Base-by-base conservation (phyloP, 2,888 invertebrate genomes). In the Agriopis leucophaearia region DNA sequence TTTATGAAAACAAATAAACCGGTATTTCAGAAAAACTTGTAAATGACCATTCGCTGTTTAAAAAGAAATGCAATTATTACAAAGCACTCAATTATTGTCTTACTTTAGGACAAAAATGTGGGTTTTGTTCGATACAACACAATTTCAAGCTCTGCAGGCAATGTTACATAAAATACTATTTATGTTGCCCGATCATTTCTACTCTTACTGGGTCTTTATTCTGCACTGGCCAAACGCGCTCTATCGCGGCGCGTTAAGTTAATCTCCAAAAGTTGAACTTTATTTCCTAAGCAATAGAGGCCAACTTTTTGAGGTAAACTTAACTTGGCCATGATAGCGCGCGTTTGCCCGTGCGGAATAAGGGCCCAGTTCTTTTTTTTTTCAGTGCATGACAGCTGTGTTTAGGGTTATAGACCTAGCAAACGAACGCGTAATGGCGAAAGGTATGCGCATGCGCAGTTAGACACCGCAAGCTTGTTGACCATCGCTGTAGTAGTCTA, bases 41-140 rank as follows among this genome's bases (percentile, higher is more conserved):
- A 59, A 59, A 54, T 38, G 36, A 15, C 9, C 38, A 52, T 13
- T 35, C 27, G 56, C 18, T 72, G 65, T 47, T 65, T 67, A 68
- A 72, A 70, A 27, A n/a, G n/a, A n/a, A 58, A 58, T 58, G 57
- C 58, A 52, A 38, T 56, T 42, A 48, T 50, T 66, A 61, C 60
- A 60, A 66, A 66, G 66, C 66, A 60, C 60, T 36, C 8, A n/a
- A 8, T 60, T 66, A 66, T 66, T 66, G 66, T 66, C 66, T 60
- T 16, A 12, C n/a, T 54, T 59, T 5, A 42, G 36, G 42, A 54
- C 38, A 45, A 42, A 45, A n/a, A 35, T 51, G 35, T 16, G 38
- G 18, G 36, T 15, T 65, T 60, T 56, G 66, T 56, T 66, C 44
- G 60, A 44, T n/a, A 27, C n/a, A 18, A 59, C 13, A 8, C 5